Evolutionary conservation across 2,797 vertebrate genomes (phyloP).

Genomic region (Peromyscus eremicus): DNA sequence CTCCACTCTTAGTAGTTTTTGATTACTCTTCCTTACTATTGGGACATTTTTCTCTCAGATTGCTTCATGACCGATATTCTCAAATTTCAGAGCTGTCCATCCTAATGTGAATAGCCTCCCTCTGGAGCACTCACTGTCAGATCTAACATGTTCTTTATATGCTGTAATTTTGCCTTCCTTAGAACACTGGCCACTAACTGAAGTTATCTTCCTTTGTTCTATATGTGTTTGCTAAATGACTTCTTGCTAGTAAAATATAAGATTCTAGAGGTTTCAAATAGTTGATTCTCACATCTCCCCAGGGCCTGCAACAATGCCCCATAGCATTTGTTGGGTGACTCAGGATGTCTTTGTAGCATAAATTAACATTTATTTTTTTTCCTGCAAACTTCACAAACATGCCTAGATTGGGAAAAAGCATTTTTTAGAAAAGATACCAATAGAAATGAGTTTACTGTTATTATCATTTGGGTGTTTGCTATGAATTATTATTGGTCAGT

Average conservation of each 20-base stretch:
- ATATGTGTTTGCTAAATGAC: background rate
- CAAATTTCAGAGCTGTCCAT: background rate
- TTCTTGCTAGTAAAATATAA: slow-evolving; percentile 29
- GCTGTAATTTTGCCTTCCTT: slow-evolving; percentile 16
- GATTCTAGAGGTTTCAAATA: background rate
- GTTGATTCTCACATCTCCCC: background rate
- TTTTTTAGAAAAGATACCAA: background rate
- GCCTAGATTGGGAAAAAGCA: background rate
- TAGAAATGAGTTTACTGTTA: background rate
- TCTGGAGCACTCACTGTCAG: background rate
- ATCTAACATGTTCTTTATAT: background rate
- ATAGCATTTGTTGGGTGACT: background rate
- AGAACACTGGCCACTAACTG: background rate
- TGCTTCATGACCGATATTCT: background rate
- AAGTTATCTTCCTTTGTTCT: slow-evolving; percentile 15
- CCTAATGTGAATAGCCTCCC: background rate
- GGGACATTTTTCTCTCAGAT: background rate
- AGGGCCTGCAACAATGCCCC: background rate
- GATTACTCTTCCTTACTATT: background rate
- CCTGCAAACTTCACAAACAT: background rate
- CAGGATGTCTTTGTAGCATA: background rate
- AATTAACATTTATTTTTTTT: slow-evolving; percentile 36
- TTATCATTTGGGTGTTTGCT: background rate
- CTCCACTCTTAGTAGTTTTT: background rate
- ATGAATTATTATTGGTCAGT: background rate